Base-by-base conservation (phyloP, 1,140 invertebrate genomes). In the Leptinotarsa undecemlineata region DNA sequence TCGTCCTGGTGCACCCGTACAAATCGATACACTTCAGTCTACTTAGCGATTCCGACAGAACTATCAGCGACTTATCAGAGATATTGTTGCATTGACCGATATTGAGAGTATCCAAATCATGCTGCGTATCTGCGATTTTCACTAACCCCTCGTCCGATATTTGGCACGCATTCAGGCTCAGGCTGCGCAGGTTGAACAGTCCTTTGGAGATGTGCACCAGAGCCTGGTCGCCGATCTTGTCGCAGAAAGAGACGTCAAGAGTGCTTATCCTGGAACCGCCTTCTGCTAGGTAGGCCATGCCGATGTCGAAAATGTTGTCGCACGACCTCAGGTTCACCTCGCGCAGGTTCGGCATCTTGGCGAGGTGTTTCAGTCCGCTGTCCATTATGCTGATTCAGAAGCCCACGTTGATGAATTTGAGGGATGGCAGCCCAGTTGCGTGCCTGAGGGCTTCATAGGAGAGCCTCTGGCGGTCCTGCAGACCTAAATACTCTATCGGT, bases 321-420 rank as follows among this genome's bases (percentile, higher is more conserved):
- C 96, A 98, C 13, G 95, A 94, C 74, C 96, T 87, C 42, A 98
- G 87, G 83, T 98, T 97, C n/a, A 98, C 86, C 81, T 97, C 95
- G 63, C 91, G 89, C 74, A 98, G 85, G 71, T 91, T 92, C 21
- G 91, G 86, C 90, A 98, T 94, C 78, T 92, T 91, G 0, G 96
- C 93, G 64, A 98, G 84, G 83, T 96, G 93, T 85, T 96, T 96
- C 42, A 98, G 87, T 0, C 96, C 96, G 33, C 91, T 92, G 84
- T 98, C 96, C 2, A 95, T 97, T 33, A 98, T 92, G 76, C 93
- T 95, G 0, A 96, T 93, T 87, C 96, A 98, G 83, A 98, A 98
- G 78, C 94, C 96, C 6, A 98, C 88, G 85, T 98, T 98, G 74
- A 98, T 93, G 47, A 91, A 92, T 80, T 92, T 92, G 8, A 98